These are phyloP conservation scores for Andrena minutula DNA, from an alignment of 2,888 invertebrate genomes.

Conservation along the genomic window DNA sequence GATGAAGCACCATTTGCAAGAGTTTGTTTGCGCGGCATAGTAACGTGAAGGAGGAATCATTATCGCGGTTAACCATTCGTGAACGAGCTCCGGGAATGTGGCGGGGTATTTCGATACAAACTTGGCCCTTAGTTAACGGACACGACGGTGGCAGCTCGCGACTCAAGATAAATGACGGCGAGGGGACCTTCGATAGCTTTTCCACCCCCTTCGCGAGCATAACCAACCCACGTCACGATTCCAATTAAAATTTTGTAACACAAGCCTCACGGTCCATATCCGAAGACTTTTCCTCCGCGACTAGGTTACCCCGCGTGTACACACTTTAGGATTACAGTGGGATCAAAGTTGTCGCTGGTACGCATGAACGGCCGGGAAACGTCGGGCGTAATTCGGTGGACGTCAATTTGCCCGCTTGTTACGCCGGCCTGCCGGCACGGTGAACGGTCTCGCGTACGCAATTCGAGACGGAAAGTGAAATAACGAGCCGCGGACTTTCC, in stretches of 20 bases:
- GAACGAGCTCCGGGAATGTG: constrained; percentile 9
- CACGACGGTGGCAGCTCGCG: not conserved
- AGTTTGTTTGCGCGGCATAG: constrained; percentile 23
- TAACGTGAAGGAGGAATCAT: constrained; percentile 24
- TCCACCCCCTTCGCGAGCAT: not conserved
- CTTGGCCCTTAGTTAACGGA: not conserved
- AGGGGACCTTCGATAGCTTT: not conserved
- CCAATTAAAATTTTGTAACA: no score
- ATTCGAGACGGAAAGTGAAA: constrained; percentile 21
- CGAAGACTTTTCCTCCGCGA: not conserved
- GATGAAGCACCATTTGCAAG: not conserved
- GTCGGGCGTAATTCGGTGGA: constrained; percentile 1
- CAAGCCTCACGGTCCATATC: no score
- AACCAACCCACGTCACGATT: no score
- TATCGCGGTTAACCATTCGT: constrained; percentile 23
- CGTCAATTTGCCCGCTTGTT: constrained; percentile 19
- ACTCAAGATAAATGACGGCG: not conserved
- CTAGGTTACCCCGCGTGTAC: not conserved
- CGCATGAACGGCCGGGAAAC: not conserved
- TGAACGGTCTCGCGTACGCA: constrained; percentile 20
- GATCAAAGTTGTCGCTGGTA: constrained; percentile 31
- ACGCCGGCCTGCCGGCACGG: constrained; percentile 5
- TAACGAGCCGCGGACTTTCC: constrained; percentile 17
- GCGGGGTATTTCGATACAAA: not conserved
- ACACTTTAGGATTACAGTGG: constrained; percentile 28